Conservation (phyloP, 1,140 invertebrate genomes). For the Scaptomyza hsui region DNA sequence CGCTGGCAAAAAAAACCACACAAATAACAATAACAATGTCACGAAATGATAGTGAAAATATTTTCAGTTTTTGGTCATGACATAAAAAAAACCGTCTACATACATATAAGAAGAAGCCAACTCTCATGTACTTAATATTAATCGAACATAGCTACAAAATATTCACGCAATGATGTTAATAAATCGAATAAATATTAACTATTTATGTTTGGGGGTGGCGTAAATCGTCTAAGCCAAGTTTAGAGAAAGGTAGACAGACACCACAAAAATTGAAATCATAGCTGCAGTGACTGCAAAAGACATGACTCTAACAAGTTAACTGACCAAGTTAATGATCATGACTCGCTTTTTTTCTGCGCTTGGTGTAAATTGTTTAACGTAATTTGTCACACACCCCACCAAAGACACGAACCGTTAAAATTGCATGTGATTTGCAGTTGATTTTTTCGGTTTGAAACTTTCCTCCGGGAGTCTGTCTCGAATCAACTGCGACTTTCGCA, state of each 20-base stretch:
- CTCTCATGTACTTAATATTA: background rate
- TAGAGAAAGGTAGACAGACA: constrained; percentile 25
- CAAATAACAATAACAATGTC: constrained; percentile 68
- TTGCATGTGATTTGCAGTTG: background rate
- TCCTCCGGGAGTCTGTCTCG: constrained; percentile 14
- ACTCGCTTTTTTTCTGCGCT: background rate
- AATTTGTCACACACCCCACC: background rate
- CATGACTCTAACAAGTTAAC: background rate
- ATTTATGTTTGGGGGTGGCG: background rate
- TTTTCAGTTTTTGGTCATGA: constrained; percentile 75
- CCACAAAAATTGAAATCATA: constrained; percentile 4
- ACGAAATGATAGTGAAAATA: constrained; percentile 81
- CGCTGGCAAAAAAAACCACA: constrained; percentile 44
- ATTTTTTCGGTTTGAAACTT: constrained; percentile 19
- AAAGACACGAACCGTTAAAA: background rate
- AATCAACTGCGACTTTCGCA: constrained; percentile 49
- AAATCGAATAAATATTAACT: constrained; percentile 38
- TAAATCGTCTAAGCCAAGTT: background rate
- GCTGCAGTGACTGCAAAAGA: background rate
- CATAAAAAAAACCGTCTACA: constrained; percentile 61
- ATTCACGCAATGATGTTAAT: constrained; percentile 57
- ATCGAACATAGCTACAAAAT: constrained; percentile 28
- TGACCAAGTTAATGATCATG: constrained; percentile 17
- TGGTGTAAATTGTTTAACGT: background rate
- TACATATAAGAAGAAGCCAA: constrained; percentile 39